Conservation (phyloP, 2,797 vertebrate species). For the Typhlichthys subterraneus region DNA sequence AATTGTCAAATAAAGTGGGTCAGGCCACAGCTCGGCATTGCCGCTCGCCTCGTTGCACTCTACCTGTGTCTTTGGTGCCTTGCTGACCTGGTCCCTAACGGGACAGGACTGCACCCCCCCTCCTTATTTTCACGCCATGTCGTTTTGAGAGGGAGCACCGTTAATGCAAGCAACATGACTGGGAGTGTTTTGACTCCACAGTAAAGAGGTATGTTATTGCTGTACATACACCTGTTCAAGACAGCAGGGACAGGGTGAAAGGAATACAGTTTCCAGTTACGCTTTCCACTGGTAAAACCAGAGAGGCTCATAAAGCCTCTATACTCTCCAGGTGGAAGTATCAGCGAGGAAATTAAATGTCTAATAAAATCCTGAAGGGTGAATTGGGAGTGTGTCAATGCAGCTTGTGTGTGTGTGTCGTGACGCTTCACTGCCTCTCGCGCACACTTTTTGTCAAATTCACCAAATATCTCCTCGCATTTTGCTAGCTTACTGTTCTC, state of each 20-base stretch:
- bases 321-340: conserved; percentile 59
- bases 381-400: conserved; percentile 51
- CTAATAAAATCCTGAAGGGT: conserved; percentile 39
- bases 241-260: conserved; percentile 31
- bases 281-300: conserved; percentile 34
- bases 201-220: conserved; percentile 27
- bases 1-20: conserved; percentile 89
- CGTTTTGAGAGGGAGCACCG: conserved; percentile 11
- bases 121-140: conserved; percentile 64
- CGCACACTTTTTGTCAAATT: too few relatives aligned
- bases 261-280: conserved; percentile 26
- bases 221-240: conserved; percentile 11
- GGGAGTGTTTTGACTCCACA: conserved; percentile 30
- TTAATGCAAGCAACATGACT: conserved; percentile 24
- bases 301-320: conserved; percentile 20
- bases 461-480: too few relatives aligned
- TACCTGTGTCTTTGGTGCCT: conserved; percentile 34
- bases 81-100: too few relatives aligned
- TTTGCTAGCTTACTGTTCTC: too few relatives aligned
- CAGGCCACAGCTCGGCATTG: conserved; percentile 83
- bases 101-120: neutral
- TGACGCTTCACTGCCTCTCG: too few relatives aligned
- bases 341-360: conserved; percentile 54
- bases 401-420: conserved; percentile 5
- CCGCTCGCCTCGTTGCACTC: conserved; percentile 60